Evolutionary conservation across 1,140 invertebrate genomes (phyloP).

Genomic region (Latrodectus geometricus): DNA sequence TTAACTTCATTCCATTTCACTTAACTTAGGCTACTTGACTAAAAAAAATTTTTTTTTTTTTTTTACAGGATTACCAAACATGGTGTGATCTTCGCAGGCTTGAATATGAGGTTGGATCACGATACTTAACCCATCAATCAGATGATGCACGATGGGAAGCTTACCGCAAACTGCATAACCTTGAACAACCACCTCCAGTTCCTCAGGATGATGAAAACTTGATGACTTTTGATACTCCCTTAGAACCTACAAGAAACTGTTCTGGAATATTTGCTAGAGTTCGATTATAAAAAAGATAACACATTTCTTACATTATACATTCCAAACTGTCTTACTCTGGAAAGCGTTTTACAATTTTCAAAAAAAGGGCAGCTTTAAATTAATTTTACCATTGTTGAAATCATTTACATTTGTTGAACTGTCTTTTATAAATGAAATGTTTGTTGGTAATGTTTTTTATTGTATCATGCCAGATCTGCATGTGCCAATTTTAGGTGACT

Average conservation of each 20-base stretch:
- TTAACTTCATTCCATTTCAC: neutral
- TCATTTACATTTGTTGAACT: no score
- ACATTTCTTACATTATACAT: no score
- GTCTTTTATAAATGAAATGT: no score
- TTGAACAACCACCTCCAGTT: slow-evolving; percentile 57
- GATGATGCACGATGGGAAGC: slow-evolving; percentile 92
- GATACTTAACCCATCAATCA: slow-evolving; percentile 95
- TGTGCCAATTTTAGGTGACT: no score
- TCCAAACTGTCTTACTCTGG: no score
- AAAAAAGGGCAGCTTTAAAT: no score
- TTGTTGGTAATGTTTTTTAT: no score
- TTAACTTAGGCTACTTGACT: slow-evolving; percentile 25
- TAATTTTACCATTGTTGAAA: no score
- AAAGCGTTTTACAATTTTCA: no score
- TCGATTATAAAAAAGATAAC: slow-evolving; percentile 15
- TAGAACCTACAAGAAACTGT: slow-evolving; percentile 33
- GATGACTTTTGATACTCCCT: slow-evolving; percentile 30
- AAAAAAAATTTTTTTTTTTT: slow-evolving; percentile 51
- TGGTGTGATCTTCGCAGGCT: slow-evolving; percentile 93
- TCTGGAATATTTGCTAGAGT: slow-evolving; percentile 51
- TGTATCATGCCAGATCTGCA: no score
- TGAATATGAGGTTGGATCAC: slow-evolving; percentile 82
- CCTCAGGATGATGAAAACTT: slow-evolving; percentile 55
- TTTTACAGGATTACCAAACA: slow-evolving; percentile 87
- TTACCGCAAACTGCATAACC: slow-evolving; percentile 70